phyloP scores from a whole-genome alignment of 1,140 invertebrate genomes.

The Proctacanthus coquilletti region DNA sequence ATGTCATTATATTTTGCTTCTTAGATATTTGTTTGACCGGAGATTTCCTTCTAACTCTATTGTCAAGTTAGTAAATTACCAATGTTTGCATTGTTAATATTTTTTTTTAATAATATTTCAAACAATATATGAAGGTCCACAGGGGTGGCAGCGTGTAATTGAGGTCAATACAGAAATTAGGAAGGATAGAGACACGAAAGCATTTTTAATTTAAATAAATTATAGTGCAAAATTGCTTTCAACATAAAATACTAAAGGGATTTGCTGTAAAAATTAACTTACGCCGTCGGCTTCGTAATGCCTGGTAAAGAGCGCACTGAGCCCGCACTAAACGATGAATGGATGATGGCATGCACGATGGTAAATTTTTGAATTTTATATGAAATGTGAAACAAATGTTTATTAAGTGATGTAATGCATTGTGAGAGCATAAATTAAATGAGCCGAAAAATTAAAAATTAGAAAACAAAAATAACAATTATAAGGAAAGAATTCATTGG shows the following conservation, averaged over 20 bases:
- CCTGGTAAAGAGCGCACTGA: slow-evolving; percentile 10
- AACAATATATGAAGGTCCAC: no score
- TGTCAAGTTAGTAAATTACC: no score
- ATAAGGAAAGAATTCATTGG: no score
- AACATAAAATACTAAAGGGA: neutral
- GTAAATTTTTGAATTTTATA: no score
- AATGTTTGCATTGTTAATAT: no score
- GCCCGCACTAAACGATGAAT: slow-evolving; percentile 4
- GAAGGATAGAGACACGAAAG: no score
- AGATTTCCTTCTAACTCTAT: slow-evolving; percentile 52
- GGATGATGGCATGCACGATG: neutral
- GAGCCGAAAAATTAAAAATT: no score
- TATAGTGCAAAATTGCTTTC: neutral
- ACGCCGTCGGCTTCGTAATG: slow-evolving; percentile 37
- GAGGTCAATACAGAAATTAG: no score
- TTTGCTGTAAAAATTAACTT: slow-evolving; percentile 25
- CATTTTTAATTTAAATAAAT: neutral
- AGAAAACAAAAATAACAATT: no score
- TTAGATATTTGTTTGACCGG: slow-evolving; percentile 37
- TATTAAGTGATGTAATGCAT: no score
- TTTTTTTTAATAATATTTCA: neutral
- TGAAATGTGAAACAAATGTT: no score
- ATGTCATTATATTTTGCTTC: slow-evolving; percentile 21
- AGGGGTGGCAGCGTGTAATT: neutral
- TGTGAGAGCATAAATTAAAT: neutral